Percentiles rank a stretch among this genome's conserved stretches.
These are phyloP conservation scores for Ursus arctos DNA, from an alignment of 2,113 vertebrate genomes.

Conservation along the genomic window DNA sequence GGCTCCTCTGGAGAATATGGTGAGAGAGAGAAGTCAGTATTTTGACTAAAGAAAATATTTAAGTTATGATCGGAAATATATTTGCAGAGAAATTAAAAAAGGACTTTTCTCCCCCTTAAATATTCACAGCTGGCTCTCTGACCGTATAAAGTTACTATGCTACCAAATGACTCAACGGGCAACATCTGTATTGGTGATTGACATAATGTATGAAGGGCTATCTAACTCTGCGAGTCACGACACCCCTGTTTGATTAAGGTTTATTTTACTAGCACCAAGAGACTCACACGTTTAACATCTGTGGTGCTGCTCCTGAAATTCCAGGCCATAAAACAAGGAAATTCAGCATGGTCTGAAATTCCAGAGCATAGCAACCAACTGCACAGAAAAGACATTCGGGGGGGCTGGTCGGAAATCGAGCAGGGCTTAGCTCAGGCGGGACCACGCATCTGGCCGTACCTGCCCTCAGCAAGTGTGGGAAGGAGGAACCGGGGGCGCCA, in stretches of 20 bases:
- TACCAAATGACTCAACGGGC: neutral
- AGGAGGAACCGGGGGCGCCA: neutral
- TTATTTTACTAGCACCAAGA: slow-evolving; percentile 60
- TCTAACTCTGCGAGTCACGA: neutral
- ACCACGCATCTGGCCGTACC: neutral
- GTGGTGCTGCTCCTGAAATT: neutral
- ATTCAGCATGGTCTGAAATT: neutral
- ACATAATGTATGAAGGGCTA: neutral
- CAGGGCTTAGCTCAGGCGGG: neutral
- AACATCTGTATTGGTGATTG: neutral
- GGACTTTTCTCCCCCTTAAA: neutral
- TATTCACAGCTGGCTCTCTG: neutral
- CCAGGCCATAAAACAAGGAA: neutral
- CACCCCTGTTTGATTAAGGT: slow-evolving; percentile 36
- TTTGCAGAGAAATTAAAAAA: slow-evolving; percentile 39
- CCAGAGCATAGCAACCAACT: neutral
- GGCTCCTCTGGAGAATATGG: neutral
- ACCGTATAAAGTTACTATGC: neutral
- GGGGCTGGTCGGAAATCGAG: too few relatives aligned
- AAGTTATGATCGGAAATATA: slow-evolving; percentile 9
- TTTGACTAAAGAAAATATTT: slow-evolving; percentile 47
- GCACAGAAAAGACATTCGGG: neutral
- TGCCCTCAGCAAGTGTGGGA: neutral
- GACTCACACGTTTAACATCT: neutral
- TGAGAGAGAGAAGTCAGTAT: neutral